Base-by-base conservation (phyloP, 2,888 invertebrate genomes). In the Habrosyne pyritoides region DNA sequence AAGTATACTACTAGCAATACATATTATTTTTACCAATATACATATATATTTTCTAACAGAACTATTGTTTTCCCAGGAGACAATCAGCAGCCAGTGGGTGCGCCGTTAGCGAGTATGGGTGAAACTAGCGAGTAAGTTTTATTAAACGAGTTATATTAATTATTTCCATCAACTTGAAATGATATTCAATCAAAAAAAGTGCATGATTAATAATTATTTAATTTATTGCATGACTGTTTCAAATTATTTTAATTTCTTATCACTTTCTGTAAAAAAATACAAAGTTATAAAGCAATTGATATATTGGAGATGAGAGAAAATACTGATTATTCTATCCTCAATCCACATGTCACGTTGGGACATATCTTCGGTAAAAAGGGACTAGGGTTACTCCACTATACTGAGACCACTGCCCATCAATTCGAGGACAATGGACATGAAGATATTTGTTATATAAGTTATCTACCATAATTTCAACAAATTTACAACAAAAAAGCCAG, bases 81-180 rank as follows among this genome's bases (percentile, higher is more conserved):
- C 74, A 75, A 81, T 46, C 93, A 93, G 57, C 93, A 92, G 53
- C 94, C 89, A 63, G 91, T 94, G 70, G 88, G 93, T 59, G 94
- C 94, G 62, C 94, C 94, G 21, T 81, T 94, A 53, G 93, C 94
- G 46, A 94, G 94, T 72, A 94, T 94, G 85, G 94, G 94, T 26
- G 94, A 94, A 79, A 94, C 94, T 33, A 93, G 93, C 93, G 94
- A 94, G 94, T 94, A 81, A 94, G 94, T 94, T 51, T 33, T 26
- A 21, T n/a, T 22, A 10, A n/a, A 12, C 26, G 10, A 47, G 53
- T 10, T 12, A 10, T 5, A 14, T 18, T 1, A 12, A 3, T 7
- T 28, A 26, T 14, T 49, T 14, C 5, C 7, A n/a, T 24, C 8
- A 6, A 8, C n/a, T n/a, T n/a, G 6, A n/a, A 21, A 22, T n/a